Conservation (phyloP, 2,797 vertebrate species). For the Cossypha niveicapilla region DNA sequence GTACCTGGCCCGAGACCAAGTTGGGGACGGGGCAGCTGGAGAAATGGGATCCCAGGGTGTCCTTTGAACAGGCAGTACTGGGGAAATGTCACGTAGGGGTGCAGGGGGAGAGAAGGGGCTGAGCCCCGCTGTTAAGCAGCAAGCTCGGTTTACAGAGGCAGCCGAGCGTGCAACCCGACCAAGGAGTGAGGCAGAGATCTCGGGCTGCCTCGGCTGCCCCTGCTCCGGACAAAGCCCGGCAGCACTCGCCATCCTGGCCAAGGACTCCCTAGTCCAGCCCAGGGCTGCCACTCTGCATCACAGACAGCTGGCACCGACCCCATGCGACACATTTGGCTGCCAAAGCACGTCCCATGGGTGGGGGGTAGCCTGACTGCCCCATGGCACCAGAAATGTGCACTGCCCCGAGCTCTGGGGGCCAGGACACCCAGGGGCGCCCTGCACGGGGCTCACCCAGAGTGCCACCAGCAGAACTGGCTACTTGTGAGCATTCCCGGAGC, state of each 20-base stretch:
- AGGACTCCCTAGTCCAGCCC: background rate
- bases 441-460: background rate
- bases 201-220: fast-evolving
- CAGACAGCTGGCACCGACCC: background rate
- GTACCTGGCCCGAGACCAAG: background rate
- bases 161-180: background rate
- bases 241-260: fast-evolving
- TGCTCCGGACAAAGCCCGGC: fast-evolving
- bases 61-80: background rate
- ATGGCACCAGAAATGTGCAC: fast-evolving
- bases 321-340: fast-evolving
- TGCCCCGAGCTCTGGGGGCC: background rate
- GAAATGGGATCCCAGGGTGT: background rate
- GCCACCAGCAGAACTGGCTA: background rate
- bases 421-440: background rate
- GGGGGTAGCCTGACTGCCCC: background rate
- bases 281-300: fast-evolving
- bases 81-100: background rate
- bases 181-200: background rate
- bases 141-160: background rate
- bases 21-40: fast-evolving
- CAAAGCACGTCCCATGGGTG: fast-evolving
- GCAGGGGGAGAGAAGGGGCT: background rate
- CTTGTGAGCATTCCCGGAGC: background rate
- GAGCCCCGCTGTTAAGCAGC: background rate